Conservation (phyloP, 2,888 invertebrate species). For the Anoplius nigerrimus region DNA sequence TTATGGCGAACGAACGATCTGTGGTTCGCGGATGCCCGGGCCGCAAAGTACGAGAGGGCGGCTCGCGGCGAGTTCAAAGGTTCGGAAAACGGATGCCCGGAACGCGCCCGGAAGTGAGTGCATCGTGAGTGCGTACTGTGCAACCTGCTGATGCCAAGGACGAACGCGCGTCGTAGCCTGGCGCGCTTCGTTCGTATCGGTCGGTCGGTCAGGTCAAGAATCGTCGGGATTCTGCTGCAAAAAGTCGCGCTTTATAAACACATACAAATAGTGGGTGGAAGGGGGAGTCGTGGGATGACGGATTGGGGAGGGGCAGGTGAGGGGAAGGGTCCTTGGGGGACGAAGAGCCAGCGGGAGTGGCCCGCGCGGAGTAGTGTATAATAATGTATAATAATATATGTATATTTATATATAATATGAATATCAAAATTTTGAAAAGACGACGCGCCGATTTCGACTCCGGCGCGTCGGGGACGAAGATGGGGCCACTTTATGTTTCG, state of each 20-base stretch:
- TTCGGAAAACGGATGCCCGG: constrained; percentile 10
- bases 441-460: constrained; percentile 6
- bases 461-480: constrained; percentile 16
- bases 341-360: constrained; percentile 22
- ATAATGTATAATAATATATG: constrained; percentile 26
- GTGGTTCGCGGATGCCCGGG: not conserved
- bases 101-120: constrained; percentile 9
- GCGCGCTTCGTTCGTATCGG: not conserved
- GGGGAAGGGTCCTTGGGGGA: no score
- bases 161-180: not conserved
- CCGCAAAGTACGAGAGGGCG: not conserved
- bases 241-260: constrained; percentile 36
- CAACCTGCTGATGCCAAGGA: constrained; percentile 11
- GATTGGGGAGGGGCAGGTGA: no score
- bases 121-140: constrained; percentile 17
- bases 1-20: no score
- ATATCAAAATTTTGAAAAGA: constrained; percentile 57
- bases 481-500: not conserved
- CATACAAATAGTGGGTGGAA: constrained; percentile 48
- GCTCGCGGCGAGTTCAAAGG: not conserved
- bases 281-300: no score
- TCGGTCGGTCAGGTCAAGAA: constrained; percentile 24
- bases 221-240: constrained; percentile 21
- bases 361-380: constrained; percentile 38
- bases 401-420: constrained; percentile 33